Base-by-base conservation (phyloP, 2,797 vertebrate species). In the Anniella stebbinsi region DNA sequence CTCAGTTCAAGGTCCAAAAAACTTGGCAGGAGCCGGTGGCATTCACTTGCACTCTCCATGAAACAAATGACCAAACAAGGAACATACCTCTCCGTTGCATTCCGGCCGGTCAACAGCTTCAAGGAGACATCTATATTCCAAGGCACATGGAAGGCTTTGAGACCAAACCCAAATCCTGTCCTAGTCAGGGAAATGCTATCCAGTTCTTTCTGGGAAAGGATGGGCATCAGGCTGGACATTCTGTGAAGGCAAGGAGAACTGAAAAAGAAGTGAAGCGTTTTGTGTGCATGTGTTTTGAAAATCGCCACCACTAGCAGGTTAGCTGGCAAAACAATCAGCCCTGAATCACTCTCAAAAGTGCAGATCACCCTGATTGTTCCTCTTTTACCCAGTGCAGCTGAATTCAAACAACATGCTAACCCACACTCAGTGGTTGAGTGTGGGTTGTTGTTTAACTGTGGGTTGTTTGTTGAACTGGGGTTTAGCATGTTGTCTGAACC, bases 61-160 rank as follows among this genome's bases (percentile, higher is more conserved):
- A 36, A 63, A 0, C 3, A 38, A 18, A 3, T 17, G 6, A 0
- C 1, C 75, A 86, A 57, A 0, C 2, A 8, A 33, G 4, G 48
- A n/a, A 88, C 76, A 0, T 86, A 96, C 96, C 94, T 95, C 54
- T 93, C 91, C 8, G 88, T 54, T 28, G 91, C 36, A 41, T 93
- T 90, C 90, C 85, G 95, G 54, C 77, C 92, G 72, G 85, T 86
- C 92, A 96, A 80, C 66, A 96, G 85, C 88, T 96, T 97, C 94
- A 97, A 60, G 0, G 93, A 94, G 83, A 96, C 90, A 23, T 88
- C 80, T 36, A 57, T 76, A 36, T 91, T 95, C 94, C 90, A 92
- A 30, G 93, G 85, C n/a, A 36, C 0, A 2, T 95, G 92, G 38
- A 95, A 95, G 41, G 94, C 95, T 94, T 94, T 97, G 70, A 97